Percentiles rank a stretch among this genome's conserved stretches.
phyloP scores from a whole-genome alignment of 1,140 invertebrate species.

The Aradophagus sp. region DNA sequence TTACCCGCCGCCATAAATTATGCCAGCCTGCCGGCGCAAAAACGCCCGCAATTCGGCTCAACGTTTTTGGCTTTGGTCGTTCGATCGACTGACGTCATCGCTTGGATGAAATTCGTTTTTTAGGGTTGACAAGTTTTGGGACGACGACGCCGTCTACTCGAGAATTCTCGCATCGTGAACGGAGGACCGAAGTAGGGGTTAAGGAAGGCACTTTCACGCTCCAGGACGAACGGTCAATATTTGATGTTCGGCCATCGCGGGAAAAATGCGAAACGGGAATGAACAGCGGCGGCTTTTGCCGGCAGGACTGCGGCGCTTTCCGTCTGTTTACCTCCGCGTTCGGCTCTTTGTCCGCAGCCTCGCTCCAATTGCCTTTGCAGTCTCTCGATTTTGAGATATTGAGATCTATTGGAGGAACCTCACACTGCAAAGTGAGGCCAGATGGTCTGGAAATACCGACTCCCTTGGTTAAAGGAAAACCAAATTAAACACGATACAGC shows the following conservation, averaged over 20 bases:
- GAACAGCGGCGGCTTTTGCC: slow-evolving; percentile 3
- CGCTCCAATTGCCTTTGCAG: slow-evolving; percentile 11
- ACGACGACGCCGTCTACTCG: no score
- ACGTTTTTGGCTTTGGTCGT: not conserved
- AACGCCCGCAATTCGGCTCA: slow-evolving; percentile 1
- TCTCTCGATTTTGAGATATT: slow-evolving; percentile 43
- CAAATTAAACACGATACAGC: slow-evolving; percentile 29
- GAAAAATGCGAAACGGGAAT: slow-evolving; percentile 38
- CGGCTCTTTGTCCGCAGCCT: slow-evolving; percentile 16
- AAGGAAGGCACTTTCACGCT: no score
- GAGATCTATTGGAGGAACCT: no score
- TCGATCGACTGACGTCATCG: no score
- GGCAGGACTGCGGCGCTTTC: slow-evolving; percentile 19
- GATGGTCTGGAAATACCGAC: slow-evolving; percentile 29
- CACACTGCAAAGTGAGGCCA: no score
- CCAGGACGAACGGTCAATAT: slow-evolving; percentile 39
- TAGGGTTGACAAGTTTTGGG: no score
- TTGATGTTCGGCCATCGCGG: slow-evolving; percentile 14
- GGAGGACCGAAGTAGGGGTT: no score
- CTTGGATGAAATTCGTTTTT: no score
- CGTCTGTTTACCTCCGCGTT: slow-evolving; percentile 29
- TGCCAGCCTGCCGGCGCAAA: slow-evolving; percentile 32
- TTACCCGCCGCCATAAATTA: slow-evolving; percentile 61
- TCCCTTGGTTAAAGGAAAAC: slow-evolving; percentile 8
- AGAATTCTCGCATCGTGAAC: no score